Conservation (phyloP, 2,888 invertebrate species). For the Zootermopsis nevadensis region DNA sequence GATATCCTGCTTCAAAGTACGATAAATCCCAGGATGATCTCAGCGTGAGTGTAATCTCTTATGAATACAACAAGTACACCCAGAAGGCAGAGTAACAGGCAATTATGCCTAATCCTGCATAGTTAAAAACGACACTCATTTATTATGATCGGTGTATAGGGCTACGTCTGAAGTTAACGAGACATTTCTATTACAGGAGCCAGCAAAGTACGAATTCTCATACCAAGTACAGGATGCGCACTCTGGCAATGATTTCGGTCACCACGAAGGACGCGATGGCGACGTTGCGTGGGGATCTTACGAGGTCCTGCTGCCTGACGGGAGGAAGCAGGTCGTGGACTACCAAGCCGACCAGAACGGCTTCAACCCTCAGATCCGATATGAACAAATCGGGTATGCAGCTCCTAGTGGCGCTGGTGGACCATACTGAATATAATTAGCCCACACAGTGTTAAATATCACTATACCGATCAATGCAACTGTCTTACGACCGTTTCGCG, state of each 20-base stretch:
- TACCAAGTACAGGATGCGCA: slow-evolving; percentile 61
- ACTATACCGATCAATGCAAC: slow-evolving; percentile 19
- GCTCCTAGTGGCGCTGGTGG: slow-evolving; percentile 37
- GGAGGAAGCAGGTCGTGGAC: slow-evolving; percentile 70
- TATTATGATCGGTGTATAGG: too few species aligned
- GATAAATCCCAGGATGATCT: slow-evolving; percentile 43
- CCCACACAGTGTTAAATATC: background rate
- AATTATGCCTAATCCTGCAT: too few species aligned
- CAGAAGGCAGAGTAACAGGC: too few species aligned
- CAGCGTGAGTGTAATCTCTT: slow-evolving; percentile 46
- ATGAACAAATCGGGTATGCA: slow-evolving; percentile 64
- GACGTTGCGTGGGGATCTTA: slow-evolving; percentile 62
- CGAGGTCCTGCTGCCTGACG: slow-evolving; percentile 61
- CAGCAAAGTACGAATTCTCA: slow-evolving; percentile 61
- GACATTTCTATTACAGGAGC: slow-evolving; percentile 54
- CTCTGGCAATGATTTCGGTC: slow-evolving; percentile 61
- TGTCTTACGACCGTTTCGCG: background rate
- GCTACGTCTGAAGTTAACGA: background rate
- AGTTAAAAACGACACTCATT: too few species aligned
- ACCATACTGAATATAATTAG: slow-evolving; percentile 43
- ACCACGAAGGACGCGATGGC: slow-evolving; percentile 62
- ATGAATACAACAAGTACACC: too few species aligned
- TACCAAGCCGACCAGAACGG: slow-evolving; percentile 78
- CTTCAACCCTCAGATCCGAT: slow-evolving; percentile 74
- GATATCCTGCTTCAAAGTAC: slow-evolving; percentile 41